phyloP scores from a whole-genome alignment of 1,140 invertebrate genomes.

The Hylaeus volcanicus region DNA sequence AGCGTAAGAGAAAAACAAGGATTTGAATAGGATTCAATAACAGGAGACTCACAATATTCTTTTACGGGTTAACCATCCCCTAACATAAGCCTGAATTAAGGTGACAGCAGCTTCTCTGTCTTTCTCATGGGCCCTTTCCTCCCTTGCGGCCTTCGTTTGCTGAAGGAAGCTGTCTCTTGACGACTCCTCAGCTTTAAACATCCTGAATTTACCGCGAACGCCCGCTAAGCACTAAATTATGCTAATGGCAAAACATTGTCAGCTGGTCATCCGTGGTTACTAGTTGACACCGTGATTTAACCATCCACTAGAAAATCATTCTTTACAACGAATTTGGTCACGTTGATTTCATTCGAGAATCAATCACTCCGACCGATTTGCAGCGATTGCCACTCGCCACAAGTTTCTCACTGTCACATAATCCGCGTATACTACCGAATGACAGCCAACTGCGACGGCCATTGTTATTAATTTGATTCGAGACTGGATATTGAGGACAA shows the following conservation, averaged over 20 bases:
- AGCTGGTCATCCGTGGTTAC: conserved; percentile 60
- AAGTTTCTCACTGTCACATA: conserved; percentile 56
- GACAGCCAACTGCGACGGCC: conserved; percentile 67
- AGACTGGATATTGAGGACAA: conserved; percentile 49
- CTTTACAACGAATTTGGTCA: conserved; percentile 5
- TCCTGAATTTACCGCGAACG: conserved; percentile 66
- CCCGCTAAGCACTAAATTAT: conserved; percentile 51
- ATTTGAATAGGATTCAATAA: neutral
- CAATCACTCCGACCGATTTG: conserved; percentile 27
- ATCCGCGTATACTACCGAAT: conserved; percentile 44
- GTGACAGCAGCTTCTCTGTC: conserved; percentile 86
- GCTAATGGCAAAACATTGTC: conserved; percentile 67
- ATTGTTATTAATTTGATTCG: conserved; percentile 68
- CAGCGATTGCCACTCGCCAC: conserved; percentile 41
- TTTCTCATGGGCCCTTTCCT: conserved; percentile 91
- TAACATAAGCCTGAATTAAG: conserved; percentile 86
- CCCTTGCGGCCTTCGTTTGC: conserved; percentile 92
- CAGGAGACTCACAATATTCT: conserved; percentile 83
- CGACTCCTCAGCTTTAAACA: conserved; percentile 84
- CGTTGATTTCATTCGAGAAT: conserved; percentile 25
- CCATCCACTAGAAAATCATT: conserved; percentile 46
- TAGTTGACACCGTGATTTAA: conserved; percentile 44
- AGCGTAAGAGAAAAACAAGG: neutral
- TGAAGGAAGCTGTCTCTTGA: conserved; percentile 87
- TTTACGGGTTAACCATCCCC: conserved; percentile 86